These are phyloP conservation scores for Lycocerus yunnanus DNA, from an alignment of 2,888 invertebrate species.

Conservation along the genomic window DNA sequence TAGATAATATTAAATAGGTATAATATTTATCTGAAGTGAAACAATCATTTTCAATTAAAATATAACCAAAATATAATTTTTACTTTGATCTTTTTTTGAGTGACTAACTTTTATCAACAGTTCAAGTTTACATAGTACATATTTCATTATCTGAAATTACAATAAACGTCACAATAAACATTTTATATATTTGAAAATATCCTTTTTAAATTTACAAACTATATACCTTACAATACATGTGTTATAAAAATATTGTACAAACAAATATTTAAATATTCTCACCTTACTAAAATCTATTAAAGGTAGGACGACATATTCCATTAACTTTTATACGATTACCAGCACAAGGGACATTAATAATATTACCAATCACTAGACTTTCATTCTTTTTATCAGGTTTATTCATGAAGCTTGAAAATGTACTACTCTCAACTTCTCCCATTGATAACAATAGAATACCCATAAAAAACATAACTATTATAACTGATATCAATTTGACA, in stretches of 20 bases:
- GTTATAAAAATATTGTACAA: no score
- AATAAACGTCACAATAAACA: neutral
- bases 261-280: conserved; percentile 1
- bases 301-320: conserved; percentile 17
- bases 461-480: neutral
- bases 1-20: neutral
- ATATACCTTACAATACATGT: no score
- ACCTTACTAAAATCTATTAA: conserved; percentile 16
- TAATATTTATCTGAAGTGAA: neutral
- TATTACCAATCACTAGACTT: conserved; percentile 2
- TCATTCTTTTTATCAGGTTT: neutral
- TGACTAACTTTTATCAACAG: neutral
- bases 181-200: neutral
- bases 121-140: neutral
- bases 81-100: neutral
- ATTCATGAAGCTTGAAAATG: neutral
- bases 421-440: neutral
- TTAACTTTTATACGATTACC: conserved; percentile 16
- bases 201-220: no score
- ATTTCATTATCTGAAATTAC: neutral
- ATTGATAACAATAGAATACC: neutral
- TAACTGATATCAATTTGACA: neutral
- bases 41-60: neutral
- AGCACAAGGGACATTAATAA: conserved; percentile 19
- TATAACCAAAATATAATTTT: neutral